Evolutionary conservation across 2,797 vertebrate genomes (phyloP), one percentile per base, ranked within the genome.

Genomic region (Hyperoplus lanceolatus): DNA sequence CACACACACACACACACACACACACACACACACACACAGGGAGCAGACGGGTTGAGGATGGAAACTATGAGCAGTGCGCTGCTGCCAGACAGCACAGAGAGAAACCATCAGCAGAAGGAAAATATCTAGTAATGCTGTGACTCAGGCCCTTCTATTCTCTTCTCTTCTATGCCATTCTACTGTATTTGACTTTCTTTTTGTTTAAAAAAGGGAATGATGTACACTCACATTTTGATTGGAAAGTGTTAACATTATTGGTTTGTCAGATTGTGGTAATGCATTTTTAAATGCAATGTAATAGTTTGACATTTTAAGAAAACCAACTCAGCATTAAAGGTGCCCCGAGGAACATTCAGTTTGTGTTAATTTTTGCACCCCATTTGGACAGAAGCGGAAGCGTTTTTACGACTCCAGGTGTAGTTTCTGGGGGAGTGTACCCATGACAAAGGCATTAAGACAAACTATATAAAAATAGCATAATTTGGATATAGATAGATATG

Each of bases 21-120:
- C 29, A 83, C 87, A 74, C 82, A 77, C 77, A 76, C 80, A 77
- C 79, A 72, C 79, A 78, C 61, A 79, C 54, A 66, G n/a, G 4
- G n/a, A 50, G 79, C 83, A 89, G 89, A 89, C 89, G 69, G 73
- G n/a, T 88, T 51, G 77, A 87, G 84, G 82, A 91, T 90, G 92
- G 92, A 93, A 93, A 93, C 81, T 92, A 91, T 93, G 92, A 92
- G 85, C 75, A 73, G 56, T 46, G 77, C 8, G 56, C 57, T 80
- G 83, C 90, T 88, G 90, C 90, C 91, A 92, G 90, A 92, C 89
- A 75, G 72, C 81, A 75, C 11, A 89, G 85, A 88, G 85, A 89
- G 84, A 88, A 84, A 90, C 80, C 64, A 87, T 89, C 80, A 80
- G 70, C 85, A 85, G 64, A 64, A 74, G 80, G 73, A 82, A 87